Percentiles rank a stretch among this genome's conserved stretches.
Evolutionary conservation across 2,888 invertebrate species (phyloP).

Genomic region (Watsonalla cultraria): DNA sequence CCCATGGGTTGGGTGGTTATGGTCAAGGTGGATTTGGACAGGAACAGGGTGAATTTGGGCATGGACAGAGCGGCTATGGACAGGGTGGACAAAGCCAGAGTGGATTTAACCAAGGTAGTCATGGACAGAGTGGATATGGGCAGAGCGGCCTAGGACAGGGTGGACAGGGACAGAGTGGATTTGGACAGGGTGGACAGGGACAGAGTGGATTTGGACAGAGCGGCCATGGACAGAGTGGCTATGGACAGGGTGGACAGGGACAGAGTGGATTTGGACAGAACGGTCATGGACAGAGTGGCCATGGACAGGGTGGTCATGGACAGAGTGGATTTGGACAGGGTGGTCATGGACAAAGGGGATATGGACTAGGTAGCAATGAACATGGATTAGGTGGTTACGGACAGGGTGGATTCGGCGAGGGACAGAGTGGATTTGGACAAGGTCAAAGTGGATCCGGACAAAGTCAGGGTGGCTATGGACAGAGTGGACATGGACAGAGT

Average conservation of each 20-base stretch:
- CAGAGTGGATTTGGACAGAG: constrained; percentile 10
- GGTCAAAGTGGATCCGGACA: too few species aligned
- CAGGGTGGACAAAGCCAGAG: constrained; percentile 9
- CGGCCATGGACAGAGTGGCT: too few species aligned
- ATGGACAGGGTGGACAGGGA: too few species aligned
- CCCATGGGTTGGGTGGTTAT: constrained; percentile 3
- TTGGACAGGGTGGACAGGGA: constrained; percentile 4
- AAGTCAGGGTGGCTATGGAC: too few species aligned
- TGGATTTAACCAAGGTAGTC: constrained; percentile 3
- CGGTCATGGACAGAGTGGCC: not conserved
- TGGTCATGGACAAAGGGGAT: too few species aligned
- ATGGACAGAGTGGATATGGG: constrained; percentile 9
- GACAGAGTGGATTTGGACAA: too few species aligned
- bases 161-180: constrained; percentile 13
- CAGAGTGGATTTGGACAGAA: too few species aligned
- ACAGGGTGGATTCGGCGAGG: too few species aligned
- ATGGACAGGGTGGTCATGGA: constrained; percentile 12
- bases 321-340: too few species aligned
- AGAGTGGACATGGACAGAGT: too few species aligned
- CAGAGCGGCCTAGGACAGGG: constrained; percentile 8
- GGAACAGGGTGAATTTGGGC: constrained; percentile 4
- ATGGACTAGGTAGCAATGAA: too few species aligned
- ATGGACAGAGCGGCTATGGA: constrained; percentile 3
- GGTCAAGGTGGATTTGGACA: constrained; percentile 4
- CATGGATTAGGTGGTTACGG: too few species aligned